Base-by-base conservation (phyloP, 2,113 vertebrate species). In the Gallinago media region DNA sequence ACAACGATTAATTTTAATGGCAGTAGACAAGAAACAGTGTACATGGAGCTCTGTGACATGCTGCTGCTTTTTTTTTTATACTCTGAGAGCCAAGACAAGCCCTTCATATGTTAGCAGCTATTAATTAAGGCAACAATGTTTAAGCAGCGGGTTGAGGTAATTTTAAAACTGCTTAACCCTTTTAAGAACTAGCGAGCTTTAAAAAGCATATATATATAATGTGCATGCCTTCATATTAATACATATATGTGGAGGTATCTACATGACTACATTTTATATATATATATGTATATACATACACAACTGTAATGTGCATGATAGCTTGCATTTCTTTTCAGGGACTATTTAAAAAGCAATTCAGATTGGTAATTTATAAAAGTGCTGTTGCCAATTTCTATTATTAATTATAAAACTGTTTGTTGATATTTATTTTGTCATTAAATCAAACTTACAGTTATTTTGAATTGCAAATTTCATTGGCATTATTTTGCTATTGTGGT, bases 81-180 rank as follows among this genome's bases (percentile, higher is more conserved):
- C 83, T 85, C 79, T 46, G 81, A 67, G 79, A 97, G 93, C 92
- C 86, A 92, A 96, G 92, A 96, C 70, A 82, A 97, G 93, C 83
- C 47, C 66, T 84, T 73, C 95, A 59, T 87, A 89, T 40, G 46
- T 84, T 92, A 97, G 95, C 96, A 96, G 96, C 96, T 94, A 96
- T 89, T 97, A 96, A 97, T 97, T 97, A 97, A 97, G 95, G 92
- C 95, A 95, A 77, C 84, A 92, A 73, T 77, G 84, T 97, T 94
- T 93, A 95, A 96, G 93, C 88, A 85, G 83, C 75, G 66, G 87
- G 80, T 89, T 96, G 93, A 97, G 75, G 75, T 92, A 96, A 94
- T 96, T 97, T 96, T 94, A 73, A 96, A 95, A 97, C 74, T 1
- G 63, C 59, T 97, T 97, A 72, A 97, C 88, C 84, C 94, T 85